Evolutionary conservation across 2,888 invertebrate genomes (phyloP).

Genomic region (Byasa hedistus): DNA sequence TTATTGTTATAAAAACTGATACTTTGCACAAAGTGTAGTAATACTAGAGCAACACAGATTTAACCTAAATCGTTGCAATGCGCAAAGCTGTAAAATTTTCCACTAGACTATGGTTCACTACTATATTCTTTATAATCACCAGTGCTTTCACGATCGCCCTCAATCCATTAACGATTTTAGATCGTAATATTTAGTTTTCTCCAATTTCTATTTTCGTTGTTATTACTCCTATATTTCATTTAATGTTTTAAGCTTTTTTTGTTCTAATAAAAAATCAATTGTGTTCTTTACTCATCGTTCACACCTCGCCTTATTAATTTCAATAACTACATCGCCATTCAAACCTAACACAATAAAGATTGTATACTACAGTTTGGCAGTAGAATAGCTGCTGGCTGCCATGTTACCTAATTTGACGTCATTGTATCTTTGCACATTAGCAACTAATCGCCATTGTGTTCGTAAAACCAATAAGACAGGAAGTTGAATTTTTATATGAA

Average conservation of each 20-base stretch:
- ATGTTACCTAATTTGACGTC: too few species aligned
- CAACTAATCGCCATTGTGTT: too few species aligned
- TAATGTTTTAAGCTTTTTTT: too few species aligned
- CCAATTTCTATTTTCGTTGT: background rate
- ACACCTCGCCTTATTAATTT: background rate
- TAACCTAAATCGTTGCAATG: constrained; percentile 25
- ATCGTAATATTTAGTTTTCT: background rate
- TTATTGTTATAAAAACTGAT: background rate
- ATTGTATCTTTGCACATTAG: too few species aligned
- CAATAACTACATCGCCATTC: too few species aligned
- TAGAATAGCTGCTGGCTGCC: too few species aligned
- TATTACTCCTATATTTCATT: background rate
- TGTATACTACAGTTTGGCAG: too few species aligned
- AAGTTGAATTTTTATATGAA: too few species aligned
- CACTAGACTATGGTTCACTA: constrained; percentile 5
- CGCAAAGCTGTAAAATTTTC: constrained; percentile 10
- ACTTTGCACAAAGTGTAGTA: background rate
- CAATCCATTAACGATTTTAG: constrained; percentile 19
- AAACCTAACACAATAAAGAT: too few species aligned
- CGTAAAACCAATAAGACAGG: too few species aligned
- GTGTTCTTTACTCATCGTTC: too few species aligned
- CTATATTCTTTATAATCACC: constrained; percentile 18
- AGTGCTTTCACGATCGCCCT: constrained; percentile 26
- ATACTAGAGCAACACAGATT: background rate
- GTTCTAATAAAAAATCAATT: too few species aligned